phyloP scores from a whole-genome alignment of 2,888 invertebrate genomes.

The Peribatodes rhomboidaria region DNA sequence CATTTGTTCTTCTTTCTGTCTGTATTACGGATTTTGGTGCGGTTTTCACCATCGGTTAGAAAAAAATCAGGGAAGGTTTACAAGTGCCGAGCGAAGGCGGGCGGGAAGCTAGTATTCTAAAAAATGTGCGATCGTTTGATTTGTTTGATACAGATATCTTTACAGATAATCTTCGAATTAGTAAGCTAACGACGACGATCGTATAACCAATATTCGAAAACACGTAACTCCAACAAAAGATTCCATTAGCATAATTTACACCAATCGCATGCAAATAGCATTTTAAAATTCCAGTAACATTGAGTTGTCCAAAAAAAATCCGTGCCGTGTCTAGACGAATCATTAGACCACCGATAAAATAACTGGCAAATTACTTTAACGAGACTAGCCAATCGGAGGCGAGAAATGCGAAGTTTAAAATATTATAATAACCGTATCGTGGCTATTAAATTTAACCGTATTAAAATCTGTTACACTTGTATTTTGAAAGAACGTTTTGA shows the following conservation, averaged over 20 bases:
- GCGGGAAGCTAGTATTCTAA: no score
- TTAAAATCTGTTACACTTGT: slow-evolving; percentile 44
- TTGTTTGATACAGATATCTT: no score
- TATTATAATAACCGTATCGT: slow-evolving; percentile 38
- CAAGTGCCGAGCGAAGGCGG: no score
- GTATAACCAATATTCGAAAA: neutral
- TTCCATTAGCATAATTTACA: slow-evolving; percentile 4
- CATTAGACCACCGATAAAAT: slow-evolving; percentile 20
- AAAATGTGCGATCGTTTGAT: no score
- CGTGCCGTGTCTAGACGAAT: slow-evolving; percentile 22
- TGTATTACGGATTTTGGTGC: no score
- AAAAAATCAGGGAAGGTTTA: no score
- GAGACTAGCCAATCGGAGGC: slow-evolving; percentile 34
- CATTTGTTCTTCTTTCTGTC: no score
- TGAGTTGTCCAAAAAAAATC: slow-evolving; percentile 5
- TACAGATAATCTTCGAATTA: neutral
- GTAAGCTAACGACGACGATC: neutral
- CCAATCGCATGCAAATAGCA: slow-evolving; percentile 1
- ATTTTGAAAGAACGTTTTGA: slow-evolving; percentile 28
- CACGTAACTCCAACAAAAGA: slow-evolving; percentile 10
- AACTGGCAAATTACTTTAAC: slow-evolving; percentile 30
- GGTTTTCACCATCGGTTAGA: no score
- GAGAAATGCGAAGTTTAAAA: slow-evolving; percentile 25
- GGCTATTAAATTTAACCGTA: slow-evolving; percentile 42
- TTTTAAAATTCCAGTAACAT: slow-evolving; percentile 2